Evolutionary conservation across 2,888 invertebrate species (phyloP).

Genomic region (Ptycholaimellus sp.): DNA sequence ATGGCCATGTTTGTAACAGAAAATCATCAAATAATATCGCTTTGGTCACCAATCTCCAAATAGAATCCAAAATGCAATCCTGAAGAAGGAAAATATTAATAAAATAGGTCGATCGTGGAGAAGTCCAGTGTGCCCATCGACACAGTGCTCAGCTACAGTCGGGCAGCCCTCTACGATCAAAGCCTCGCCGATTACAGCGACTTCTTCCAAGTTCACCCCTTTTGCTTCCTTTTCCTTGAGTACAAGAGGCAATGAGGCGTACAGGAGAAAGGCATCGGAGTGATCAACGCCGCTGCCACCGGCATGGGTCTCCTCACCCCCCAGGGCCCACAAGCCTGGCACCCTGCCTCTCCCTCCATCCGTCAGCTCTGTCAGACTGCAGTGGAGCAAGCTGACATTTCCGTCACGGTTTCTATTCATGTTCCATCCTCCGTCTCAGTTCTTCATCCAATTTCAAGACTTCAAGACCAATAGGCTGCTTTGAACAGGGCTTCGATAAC

Average conservation of each 20-base stretch:
- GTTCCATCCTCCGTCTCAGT: too few relatives aligned
- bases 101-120: conserved; percentile 22
- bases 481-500: too few relatives aligned
- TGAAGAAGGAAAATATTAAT: neutral
- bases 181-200: conserved; percentile 46
- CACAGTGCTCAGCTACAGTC: conserved; percentile 49
- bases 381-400: too few relatives aligned
- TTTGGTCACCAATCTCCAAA: too few relatives aligned
- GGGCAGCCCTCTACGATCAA: conserved; percentile 54
- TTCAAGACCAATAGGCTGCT: too few relatives aligned
- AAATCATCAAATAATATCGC: too few relatives aligned
- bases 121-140: conserved; percentile 39
- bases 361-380: too few relatives aligned
- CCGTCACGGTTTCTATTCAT: too few relatives aligned
- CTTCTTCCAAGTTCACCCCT: conserved; percentile 43
- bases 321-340: conserved; percentile 51
- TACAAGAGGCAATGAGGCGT: conserved; percentile 9
- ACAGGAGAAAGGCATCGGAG: conserved; percentile 45
- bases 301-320: conserved; percentile 58
- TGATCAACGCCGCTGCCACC: conserved; percentile 57
- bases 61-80: too few relatives aligned
- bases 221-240: conserved; percentile 6
- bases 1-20: too few relatives aligned
- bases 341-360: conserved; percentile 44
- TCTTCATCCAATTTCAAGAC: too few relatives aligned